phyloP scores from a whole-genome alignment of 2,113 vertebrate genomes.

The Cephalophus harveyi region DNA sequence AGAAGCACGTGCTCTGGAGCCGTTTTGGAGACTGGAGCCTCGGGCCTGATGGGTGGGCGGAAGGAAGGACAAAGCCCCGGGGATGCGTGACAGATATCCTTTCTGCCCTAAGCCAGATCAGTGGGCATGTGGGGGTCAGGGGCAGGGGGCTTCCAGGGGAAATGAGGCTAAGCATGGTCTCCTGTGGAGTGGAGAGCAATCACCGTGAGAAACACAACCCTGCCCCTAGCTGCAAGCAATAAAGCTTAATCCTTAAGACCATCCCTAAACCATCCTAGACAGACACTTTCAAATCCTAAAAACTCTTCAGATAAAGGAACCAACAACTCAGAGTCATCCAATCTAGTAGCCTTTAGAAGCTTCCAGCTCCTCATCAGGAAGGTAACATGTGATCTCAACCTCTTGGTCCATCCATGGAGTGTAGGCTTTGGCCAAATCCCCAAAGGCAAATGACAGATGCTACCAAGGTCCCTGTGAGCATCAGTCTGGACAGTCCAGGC shows the following conservation, averaged over 20 bases:
- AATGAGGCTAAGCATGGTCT: not conserved
- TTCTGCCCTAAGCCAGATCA: not conserved
- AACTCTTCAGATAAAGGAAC: not conserved
- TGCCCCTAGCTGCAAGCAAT: not conserved
- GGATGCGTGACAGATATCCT: fast-evolving
- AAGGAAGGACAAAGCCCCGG: not conserved
- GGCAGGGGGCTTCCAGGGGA: not conserved
- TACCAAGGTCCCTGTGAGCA: not conserved
- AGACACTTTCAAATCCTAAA: not conserved
- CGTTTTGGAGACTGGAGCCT: not conserved
- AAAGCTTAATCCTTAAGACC: not conserved
- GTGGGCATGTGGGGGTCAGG: fast-evolving
- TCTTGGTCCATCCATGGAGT: not conserved
- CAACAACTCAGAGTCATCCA: not conserved
- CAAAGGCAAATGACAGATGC: not conserved
- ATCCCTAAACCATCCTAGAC: not conserved
- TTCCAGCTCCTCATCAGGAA: not conserved
- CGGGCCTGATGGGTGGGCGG: not conserved
- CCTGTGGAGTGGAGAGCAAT: too few species aligned
- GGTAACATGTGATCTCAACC: not conserved
- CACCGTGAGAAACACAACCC: fast-evolving
- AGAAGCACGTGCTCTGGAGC: not conserved
- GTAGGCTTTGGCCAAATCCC: not conserved
- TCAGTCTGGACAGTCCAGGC: not conserved
- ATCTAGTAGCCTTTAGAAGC: not conserved